Percentiles rank a stretch among this genome's conserved stretches.
Evolutionary conservation across 30 jellyfish, hydroid and myxozoan species (phyloP).

Genomic region (Hydractinia echinata): DNA sequence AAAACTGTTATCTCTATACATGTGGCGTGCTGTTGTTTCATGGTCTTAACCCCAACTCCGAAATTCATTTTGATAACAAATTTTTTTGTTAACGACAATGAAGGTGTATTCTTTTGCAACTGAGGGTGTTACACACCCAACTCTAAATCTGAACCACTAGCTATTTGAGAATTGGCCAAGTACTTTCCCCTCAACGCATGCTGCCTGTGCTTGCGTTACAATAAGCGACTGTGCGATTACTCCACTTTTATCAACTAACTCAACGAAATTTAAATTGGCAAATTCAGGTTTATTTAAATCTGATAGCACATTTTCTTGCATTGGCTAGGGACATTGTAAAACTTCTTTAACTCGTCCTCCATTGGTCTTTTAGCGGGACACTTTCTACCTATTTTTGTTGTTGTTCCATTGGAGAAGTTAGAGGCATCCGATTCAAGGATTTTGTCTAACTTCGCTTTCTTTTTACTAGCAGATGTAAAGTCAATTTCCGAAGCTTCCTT

Average conservation of each 20-base stretch:
- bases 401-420: too few species aligned
- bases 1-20: too few species aligned
- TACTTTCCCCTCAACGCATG: neutral
- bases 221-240: neutral
- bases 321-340: too few species aligned
- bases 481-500: neutral
- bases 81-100: neutral
- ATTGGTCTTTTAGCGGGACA: too few species aligned
- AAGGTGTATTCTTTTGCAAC: constrained; percentile 9
- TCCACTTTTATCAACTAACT: neutral
- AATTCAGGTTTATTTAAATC: too few species aligned
- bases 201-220: neutral
- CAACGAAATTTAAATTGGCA: too few species aligned
- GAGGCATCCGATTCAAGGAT: neutral
- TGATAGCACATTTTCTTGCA: too few species aligned
- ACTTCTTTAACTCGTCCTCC: too few species aligned
- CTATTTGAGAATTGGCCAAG: neutral
- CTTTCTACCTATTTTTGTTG: too few species aligned
- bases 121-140: constrained; percentile 13
- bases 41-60: too few species aligned
- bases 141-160: constrained; percentile 20
- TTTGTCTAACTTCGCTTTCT: neutral
- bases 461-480: neutral
- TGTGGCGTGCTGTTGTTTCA: too few species aligned
- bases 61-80: too few species aligned